A percentile compares a stretch with the other conserved stretches of the same genome.
These are phyloP conservation scores for Rhynchotus rufescens DNA, from an alignment of 2,797 vertebrate species.

Conservation along the genomic window DNA sequence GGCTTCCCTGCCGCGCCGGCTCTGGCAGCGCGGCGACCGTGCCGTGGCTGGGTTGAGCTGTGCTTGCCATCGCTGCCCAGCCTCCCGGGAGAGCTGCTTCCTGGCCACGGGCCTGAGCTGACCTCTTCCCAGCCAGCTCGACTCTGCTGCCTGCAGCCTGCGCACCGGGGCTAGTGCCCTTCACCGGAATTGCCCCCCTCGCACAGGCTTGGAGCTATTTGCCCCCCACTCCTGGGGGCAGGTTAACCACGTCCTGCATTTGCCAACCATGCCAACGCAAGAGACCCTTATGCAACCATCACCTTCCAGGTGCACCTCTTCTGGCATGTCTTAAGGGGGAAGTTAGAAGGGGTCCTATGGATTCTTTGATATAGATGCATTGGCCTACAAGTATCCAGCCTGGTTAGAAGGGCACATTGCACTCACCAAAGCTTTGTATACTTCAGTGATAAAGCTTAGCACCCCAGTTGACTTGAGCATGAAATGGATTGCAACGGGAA, in stretches of 20 bases:
- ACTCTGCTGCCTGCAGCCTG: neutral
- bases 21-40: neutral
- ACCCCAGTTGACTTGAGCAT: neutral
- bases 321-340: neutral
- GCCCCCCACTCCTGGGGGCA: rapidly evolving
- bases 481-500: neutral
- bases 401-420: neutral
- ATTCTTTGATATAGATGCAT: neutral
- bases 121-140: neutral
- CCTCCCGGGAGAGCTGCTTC: neutral
- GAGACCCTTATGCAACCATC: neutral
- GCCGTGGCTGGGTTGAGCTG: neutral
- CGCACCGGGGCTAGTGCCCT: rapidly evolving
- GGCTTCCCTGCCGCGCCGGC: neutral
- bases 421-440: neutral
- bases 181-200: rapidly evolving
- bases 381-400: rapidly evolving
- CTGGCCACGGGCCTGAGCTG: neutral
- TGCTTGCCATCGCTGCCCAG: neutral
- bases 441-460: neutral
- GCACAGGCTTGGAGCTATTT: neutral
- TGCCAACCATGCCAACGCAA: neutral
- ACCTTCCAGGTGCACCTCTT: neutral
- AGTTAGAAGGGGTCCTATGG: neutral
- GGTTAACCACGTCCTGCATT: neutral